These are phyloP conservation scores for Trileptium ribeirensis DNA, from an alignment of 2,888 invertebrate species.

Conservation along the genomic window DNA sequence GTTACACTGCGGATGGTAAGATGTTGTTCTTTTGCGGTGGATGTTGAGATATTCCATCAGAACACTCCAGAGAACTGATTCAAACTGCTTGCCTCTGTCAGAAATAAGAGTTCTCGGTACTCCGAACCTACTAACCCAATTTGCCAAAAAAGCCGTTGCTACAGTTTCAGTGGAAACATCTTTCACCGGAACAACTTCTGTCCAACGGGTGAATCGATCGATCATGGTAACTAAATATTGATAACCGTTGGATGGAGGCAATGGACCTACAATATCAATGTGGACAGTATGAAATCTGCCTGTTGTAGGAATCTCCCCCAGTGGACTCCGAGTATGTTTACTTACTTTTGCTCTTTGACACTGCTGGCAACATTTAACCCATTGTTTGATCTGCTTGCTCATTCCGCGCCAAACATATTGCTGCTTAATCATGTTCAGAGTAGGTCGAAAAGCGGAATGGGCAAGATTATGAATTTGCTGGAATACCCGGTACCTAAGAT, in stretches of 20 bases:
- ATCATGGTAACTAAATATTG: neutral
- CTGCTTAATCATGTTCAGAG: neutral
- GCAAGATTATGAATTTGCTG: neutral
- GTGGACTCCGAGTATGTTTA: neutral
- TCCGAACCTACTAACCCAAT: neutral
- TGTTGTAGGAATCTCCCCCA: neutral
- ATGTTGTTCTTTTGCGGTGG: neutral
- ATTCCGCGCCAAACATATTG: conserved; percentile 4
- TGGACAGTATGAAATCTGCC: neutral
- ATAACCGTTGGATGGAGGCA: neutral
- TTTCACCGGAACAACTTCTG: neutral
- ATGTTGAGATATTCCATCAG: neutral
- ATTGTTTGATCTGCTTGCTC: neutral
- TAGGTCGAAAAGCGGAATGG: neutral
- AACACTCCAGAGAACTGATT: neutral
- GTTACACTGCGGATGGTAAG: conserved; percentile 10
- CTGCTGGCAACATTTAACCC: neutral
- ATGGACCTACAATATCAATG: conserved; percentile 8
- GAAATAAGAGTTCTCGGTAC: neutral
- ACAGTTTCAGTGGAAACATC: conserved; percentile 1
- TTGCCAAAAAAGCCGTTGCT: neutral
- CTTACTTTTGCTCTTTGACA: neutral
- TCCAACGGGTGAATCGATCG: neutral
- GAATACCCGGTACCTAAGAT: neutral
- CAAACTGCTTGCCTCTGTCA: neutral